Evolutionary conservation across 30 jellyfish, hydroid and myxozoan genomes (phyloP), one percentile per base, ranked within the genome.

Genomic region (Aurelia aurita): DNA sequence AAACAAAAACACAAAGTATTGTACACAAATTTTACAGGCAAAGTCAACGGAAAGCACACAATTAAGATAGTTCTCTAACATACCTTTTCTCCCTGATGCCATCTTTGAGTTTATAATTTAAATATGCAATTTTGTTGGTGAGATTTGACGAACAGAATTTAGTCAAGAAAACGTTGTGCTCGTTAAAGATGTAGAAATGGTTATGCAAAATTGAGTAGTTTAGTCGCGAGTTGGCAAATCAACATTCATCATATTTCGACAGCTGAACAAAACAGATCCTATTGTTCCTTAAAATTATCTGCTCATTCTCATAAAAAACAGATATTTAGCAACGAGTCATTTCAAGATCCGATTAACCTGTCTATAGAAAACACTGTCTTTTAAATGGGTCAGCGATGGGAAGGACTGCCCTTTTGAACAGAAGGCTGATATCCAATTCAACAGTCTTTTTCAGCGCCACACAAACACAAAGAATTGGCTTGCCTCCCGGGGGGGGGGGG

Each of bases 1-100:
- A 39, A 39, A 39, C 51, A 39, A 1, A 39, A 39, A 8, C 10
- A 3, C 10, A 39, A 39, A 39, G 51, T 15, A 39, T 39, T 39
- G 15, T 7, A 7, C 51, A 39, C 51, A 8, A 6, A 39, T 39
- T 39, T n/a, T 39, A 3, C 12, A 0, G 16, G 51, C 51, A 39
- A 39, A 39, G 9, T 5, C 51, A 0, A 15, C 9, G 51, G 51
- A 5, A 3, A 39, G 51, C 51, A 5, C 0, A 29, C 11, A n/a
- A 20, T 0, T 15, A 66, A 9, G 11, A 29, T 7, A 39, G 6
- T 9, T 7, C 6, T 39, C 58, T 1, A 54, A 75, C 87, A 0
- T 75, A 75, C 83, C 83, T 71, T 71, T 16, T 21, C 69, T 43
- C 25, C 29, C 67, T 3, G 83, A 71, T 19, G 83, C 83, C 83